Evolutionary conservation across 2,113 vertebrate species (phyloP), one percentile per base, ranked within the genome.

Genomic region (Sylvia atricapilla): DNA sequence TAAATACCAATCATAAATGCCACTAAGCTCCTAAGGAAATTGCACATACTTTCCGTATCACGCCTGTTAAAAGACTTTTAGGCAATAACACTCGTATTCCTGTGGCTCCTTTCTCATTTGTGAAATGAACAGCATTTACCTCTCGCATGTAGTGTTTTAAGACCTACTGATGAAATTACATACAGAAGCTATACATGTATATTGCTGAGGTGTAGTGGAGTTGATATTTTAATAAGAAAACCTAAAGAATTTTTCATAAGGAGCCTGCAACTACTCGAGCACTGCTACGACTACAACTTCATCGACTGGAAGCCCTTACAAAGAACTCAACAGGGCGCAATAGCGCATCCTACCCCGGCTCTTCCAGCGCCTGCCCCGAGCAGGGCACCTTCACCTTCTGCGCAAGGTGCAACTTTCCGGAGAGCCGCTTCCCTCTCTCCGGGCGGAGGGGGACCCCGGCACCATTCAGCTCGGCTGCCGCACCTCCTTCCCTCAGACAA

Each of bases 201-300:
- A 11, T 35, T 59, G 31, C n/a, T 19, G 23, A 63, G 15, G 18
- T 10, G 7, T 0, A 39, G 17, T 1, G 3, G 5, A 74, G 24
- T 49, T 2, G 5, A 0, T 41, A 50, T 87, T 70, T 89, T 43
- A 81, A 27, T 23, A 27, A 4, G 27, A 66, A 91, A 74, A 25
- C 20, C 21, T n/a, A 1, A 0, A 0, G 49, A 70, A 21, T 20
- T 39, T 68, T 43, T 31, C 35, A 5, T 17, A 44, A 35, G 0
- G 27, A 23, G 33, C 21, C 53, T 15, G 49, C 27, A 23, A 7
- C 43, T 18, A 9, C 37, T 17, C 3, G 56, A 75, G n/a, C 69
- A 31, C 23, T 23, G 81, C 69, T 39, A 24, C 55, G 6, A 27
- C 33, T 31, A 14, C 55, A 66, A 23, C 49, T 73, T 37, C 73